Percentiles rank a stretch among this genome's conserved stretches.
phyloP scores from a whole-genome alignment of 2,113 vertebrate species.

The Neogale vison region DNA sequence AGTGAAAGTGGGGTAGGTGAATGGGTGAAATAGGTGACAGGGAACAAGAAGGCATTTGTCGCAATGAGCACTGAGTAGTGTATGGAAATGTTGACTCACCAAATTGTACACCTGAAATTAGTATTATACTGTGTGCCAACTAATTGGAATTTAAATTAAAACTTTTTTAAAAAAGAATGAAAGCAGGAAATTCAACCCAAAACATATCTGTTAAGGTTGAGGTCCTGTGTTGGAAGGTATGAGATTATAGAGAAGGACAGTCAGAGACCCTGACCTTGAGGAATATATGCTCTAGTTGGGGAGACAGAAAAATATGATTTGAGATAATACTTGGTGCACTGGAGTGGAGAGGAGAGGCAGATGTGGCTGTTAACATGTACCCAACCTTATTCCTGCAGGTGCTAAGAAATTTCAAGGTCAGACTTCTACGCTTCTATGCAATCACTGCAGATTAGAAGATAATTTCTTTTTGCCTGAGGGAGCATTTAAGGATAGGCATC shows the following conservation, averaged over 20 bases:
- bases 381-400: slow-evolving; percentile 46
- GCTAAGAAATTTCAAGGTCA: slow-evolving; percentile 80
- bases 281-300: neutral
- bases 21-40: neutral
- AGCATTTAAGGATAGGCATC: slow-evolving; percentile 50
- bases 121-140: neutral
- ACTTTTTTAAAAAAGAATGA: neutral
- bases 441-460: slow-evolving; percentile 83
- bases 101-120: neutral
- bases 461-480: slow-evolving; percentile 70
- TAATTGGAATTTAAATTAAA: neutral
- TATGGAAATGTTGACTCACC: neutral
- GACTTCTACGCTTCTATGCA: slow-evolving; percentile 71
- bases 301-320: neutral
- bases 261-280: neutral
- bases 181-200: slow-evolving; percentile 6
- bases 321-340: neutral
- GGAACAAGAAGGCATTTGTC: neutral
- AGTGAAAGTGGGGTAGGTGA: neutral
- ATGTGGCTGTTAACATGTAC: slow-evolving; percentile 41
- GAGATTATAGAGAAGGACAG: neutral
- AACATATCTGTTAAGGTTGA: neutral
- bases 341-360: neutral
- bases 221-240: neutral
- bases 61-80: neutral